These are phyloP conservation scores for Caenorhabditis plicata DNA, from an alignment of 2,888 invertebrate genomes.

Conservation along the genomic window DNA sequence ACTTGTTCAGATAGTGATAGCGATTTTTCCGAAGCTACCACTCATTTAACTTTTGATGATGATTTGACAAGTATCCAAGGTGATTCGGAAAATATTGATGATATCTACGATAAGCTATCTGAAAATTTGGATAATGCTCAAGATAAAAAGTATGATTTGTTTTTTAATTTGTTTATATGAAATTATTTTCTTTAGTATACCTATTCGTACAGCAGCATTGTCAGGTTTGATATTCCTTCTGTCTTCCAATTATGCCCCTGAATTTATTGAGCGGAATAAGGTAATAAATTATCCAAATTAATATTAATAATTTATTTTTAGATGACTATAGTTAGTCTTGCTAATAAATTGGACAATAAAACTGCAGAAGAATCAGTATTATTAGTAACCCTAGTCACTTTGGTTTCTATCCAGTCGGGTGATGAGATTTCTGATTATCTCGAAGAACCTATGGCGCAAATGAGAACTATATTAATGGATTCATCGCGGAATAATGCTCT, in stretches of 20 bases:
- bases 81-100: conserved; percentile 40
- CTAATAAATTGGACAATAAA: conserved; percentile 35
- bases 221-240: conserved; percentile 32
- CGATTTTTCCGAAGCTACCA: conserved; percentile 39
- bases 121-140: conserved; percentile 84
- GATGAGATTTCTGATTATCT: conserved; percentile 33
- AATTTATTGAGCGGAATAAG: conserved; percentile 31
- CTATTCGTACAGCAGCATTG: conserved; percentile 74
- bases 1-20: conserved; percentile 19
- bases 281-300: background rate
- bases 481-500: conserved; percentile 27
- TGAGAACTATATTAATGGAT: conserved; percentile 41
- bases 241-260: conserved; percentile 30
- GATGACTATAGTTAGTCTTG: conserved; percentile 8
- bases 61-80: conserved; percentile 46
- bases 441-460: conserved; percentile 29
- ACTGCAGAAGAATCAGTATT: conserved; percentile 36
- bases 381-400: conserved; percentile 72
- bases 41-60: conserved; percentile 42
- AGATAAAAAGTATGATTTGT: conserved; percentile 72
- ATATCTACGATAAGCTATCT: conserved; percentile 69
- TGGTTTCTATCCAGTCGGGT: conserved; percentile 83
- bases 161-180: background rate
- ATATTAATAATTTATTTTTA: background rate
- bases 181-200: conserved; percentile 69